Percentiles rank a stretch among this genome's conserved stretches.
Evolutionary conservation across 37 sponge, comb jelly and placozoan genomes (phyloP).

Genomic region (Haliclona indistincta): DNA sequence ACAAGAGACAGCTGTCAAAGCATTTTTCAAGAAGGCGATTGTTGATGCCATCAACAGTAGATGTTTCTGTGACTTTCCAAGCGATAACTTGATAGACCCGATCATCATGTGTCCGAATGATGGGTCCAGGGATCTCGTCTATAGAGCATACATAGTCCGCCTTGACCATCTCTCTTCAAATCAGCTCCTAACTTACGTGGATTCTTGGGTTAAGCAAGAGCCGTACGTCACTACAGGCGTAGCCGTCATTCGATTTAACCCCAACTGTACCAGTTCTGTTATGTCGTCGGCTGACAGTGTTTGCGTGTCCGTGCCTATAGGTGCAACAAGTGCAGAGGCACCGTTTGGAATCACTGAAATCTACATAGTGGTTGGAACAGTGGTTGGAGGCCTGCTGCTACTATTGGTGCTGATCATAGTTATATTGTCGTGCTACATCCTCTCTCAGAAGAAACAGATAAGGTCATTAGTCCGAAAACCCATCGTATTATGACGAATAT

Average conservation of each 20-base stretch:
- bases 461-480: too few species aligned
- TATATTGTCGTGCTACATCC: background rate
- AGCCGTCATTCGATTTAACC: background rate
- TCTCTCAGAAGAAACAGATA: background rate
- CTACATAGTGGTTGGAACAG: background rate
- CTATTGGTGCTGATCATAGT: background rate
- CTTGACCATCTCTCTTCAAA: background rate
- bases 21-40: background rate
- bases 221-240: background rate
- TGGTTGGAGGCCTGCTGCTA: background rate
- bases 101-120: background rate
- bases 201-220: background rate
- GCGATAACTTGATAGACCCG: background rate
- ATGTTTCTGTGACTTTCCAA: background rate
- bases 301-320: background rate
- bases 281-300: background rate
- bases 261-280: background rate
- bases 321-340: background rate
- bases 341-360: conserved; percentile 2
- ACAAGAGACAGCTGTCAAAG: background rate
- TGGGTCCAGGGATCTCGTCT: background rate
- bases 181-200: background rate
- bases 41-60: background rate
- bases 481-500: too few species aligned
- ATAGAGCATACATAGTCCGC: background rate